Base-by-base conservation (phyloP, 2,888 invertebrate genomes). In the Taenaris catops region DNA sequence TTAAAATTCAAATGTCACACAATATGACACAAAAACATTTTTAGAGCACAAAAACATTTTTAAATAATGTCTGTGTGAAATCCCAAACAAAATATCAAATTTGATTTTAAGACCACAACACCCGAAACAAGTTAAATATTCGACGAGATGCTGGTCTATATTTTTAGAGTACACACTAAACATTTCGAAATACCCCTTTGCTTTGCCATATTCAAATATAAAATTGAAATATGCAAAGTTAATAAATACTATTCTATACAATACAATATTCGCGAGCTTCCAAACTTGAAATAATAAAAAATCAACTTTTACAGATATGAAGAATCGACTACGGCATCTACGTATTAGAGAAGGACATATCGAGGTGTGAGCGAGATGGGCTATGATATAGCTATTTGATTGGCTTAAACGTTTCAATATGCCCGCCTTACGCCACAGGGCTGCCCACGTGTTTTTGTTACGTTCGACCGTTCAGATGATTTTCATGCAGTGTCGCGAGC, bases 321-420 rank as follows among this genome's bases (percentile, higher is more conserved):
- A 74, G 63, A 70, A 76, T 75, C 71, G 72, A 70, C 66, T 71
- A 60, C 58, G 54, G 64, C 66, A 66, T 64, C 62, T 69, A 66
- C 71, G 63, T 59, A 66, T 65, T 49, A 44, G 60, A 73, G 27
- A 8, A 59, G 61, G 67, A 19, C 1, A 7, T 6, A 6, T 3
- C 2, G 2, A 19, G n/a, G 36, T 16, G 8, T 1, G 55, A 70
- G 35, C 17, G 60, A 53, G 65, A 70, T 2, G 19, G 45, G 12
- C 4, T 7, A 49, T 34, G 0, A 23, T 23, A 1, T 4, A 1
- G 12, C 1, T 3, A 5, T 19, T 4, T 47, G 29, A 66, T 74
- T 80, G 70, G 75, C 25, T 11, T 34, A 9, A 6, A 20, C 2
- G 4, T 3, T 3, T 4, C 8, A 8, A 4, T 31, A 40, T 46